Evolutionary conservation across 2,797 vertebrate species (phyloP).

Genomic region (Phaenicophaeus curvirostris): DNA sequence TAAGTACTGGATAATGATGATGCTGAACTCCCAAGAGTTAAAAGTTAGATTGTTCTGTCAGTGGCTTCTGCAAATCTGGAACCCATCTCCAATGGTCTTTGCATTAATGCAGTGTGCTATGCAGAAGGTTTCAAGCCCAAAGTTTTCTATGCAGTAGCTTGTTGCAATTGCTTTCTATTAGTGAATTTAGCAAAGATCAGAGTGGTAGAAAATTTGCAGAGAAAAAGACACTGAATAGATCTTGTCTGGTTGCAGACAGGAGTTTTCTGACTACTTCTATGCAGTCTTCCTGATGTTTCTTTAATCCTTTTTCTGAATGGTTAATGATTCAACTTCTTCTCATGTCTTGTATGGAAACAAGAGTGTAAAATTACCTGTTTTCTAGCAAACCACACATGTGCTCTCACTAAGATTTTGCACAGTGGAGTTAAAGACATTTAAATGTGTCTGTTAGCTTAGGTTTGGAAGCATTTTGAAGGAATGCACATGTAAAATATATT

Average conservation of each 20-base stretch:
- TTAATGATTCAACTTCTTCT: not conserved
- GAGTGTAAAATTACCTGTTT: not conserved
- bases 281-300: not conserved
- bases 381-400: not conserved
- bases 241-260: not conserved
- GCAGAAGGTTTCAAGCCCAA: not conserved
- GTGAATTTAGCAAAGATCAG: not conserved
- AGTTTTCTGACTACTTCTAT: not conserved
- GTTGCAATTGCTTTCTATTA: not conserved
- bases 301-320: not conserved
- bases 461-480: not conserved
- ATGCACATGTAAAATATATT: not conserved
- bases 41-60: not conserved
- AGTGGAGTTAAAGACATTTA: not conserved
- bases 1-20: not conserved
- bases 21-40: not conserved
- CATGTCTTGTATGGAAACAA: not conserved
- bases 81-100: not conserved
- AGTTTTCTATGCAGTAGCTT: not conserved
- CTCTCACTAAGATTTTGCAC: not conserved
- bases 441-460: not conserved
- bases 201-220: not conserved
- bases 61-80: not conserved
- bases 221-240: not conserved
- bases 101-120: not conserved